Percentiles rank a stretch among this genome's conserved stretches.
Conservation (phyloP, 1,140 invertebrate genomes). For the Muscidifurax raptorellus region DNA sequence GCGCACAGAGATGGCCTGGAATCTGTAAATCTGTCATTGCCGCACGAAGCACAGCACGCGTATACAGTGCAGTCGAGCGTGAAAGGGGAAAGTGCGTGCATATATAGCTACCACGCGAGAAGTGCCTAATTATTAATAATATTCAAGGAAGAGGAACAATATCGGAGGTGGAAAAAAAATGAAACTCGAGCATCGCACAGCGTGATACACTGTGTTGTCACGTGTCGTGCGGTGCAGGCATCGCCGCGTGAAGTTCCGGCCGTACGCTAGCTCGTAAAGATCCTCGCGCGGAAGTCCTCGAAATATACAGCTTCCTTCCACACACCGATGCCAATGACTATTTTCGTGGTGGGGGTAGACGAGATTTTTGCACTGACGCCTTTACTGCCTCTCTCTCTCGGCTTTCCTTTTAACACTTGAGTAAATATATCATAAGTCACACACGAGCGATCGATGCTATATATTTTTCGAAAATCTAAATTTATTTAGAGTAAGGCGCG, state of each 20-base stretch:
- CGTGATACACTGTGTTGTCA: neutral
- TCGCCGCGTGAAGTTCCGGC: slow-evolving; percentile 27
- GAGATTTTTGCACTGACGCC: slow-evolving; percentile 11
- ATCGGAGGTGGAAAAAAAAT: too few relatives aligned
- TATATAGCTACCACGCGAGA: too few relatives aligned
- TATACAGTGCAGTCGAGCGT: neutral
- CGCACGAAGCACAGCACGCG: slow-evolving; percentile 58
- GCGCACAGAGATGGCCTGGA: slow-evolving; percentile 60
- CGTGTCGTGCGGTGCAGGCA: too few relatives aligned
- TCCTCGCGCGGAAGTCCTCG: slow-evolving; percentile 12
- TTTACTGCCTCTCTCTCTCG: neutral
- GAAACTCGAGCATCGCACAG: neutral
- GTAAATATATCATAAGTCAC: neutral
- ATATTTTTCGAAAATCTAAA: slow-evolving; percentile 8
- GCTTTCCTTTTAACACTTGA: slow-evolving; percentile 5
- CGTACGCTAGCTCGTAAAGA: neutral
- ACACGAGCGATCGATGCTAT: neutral
- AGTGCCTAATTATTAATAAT: too few relatives aligned
- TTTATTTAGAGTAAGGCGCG: neutral
- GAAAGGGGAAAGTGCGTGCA: neutral
- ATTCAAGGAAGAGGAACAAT: too few relatives aligned
- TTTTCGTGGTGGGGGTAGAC: neutral
- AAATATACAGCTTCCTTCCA: slow-evolving; percentile 42
- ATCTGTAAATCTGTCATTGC: slow-evolving; percentile 75
- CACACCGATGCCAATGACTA: neutral